These are phyloP conservation scores for Cryptotermes secundus DNA, from an alignment of 1,140 invertebrate species.

Conservation along the genomic window DNA sequence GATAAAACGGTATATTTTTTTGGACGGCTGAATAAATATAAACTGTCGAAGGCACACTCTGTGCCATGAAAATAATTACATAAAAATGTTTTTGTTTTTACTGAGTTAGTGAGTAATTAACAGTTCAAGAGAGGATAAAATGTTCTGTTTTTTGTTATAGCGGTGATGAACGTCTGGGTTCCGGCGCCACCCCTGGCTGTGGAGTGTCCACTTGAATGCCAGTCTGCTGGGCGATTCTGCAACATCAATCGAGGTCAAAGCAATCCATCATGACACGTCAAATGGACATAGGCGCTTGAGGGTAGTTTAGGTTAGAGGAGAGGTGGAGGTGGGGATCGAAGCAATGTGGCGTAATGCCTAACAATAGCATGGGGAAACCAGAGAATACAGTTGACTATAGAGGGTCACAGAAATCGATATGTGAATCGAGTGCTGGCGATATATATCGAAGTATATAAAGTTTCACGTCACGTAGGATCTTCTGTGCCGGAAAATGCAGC, in stretches of 20 bases:
- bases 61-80: too few relatives aligned
- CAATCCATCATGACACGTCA: conserved; percentile 15
- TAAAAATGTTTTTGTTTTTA: too few relatives aligned
- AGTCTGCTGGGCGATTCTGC: not conserved
- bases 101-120: too few relatives aligned
- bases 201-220: too few relatives aligned
- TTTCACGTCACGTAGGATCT: not conserved
- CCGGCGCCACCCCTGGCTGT: too few relatives aligned
- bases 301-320: not conserved
- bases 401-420: not conserved
- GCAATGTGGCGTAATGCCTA: conserved; percentile 14
- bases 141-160: too few relatives aligned
- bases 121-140: too few relatives aligned
- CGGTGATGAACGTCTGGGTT: too few relatives aligned
- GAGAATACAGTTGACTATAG: not conserved
- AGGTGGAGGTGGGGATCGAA: not conserved
- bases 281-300: conserved; percentile 15
- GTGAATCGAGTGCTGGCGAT: not conserved
- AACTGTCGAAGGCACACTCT: too few relatives aligned
- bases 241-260: not conserved
- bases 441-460: conserved; percentile 19
- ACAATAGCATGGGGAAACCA: conserved; percentile 15
- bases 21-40: too few relatives aligned
- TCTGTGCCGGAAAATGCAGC: too few relatives aligned
- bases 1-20: too few relatives aligned